These are phyloP conservation scores for Sycobia sp. DNA, from an alignment of 1,140 invertebrate genomes.

Conservation along the genomic window DNA sequence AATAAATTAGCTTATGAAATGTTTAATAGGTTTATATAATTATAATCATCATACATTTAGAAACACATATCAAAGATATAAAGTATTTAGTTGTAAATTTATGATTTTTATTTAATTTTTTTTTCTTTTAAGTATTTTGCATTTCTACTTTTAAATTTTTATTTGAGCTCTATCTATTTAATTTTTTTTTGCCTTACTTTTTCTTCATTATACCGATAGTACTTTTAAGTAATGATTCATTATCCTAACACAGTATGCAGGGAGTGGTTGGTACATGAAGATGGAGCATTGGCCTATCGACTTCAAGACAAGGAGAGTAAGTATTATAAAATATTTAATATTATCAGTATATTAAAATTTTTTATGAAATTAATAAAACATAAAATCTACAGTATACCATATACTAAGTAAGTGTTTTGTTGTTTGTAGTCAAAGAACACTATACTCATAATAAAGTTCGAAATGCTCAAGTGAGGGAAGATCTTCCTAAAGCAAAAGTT, in stretches of 20 bases:
- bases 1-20: too few relatives aligned
- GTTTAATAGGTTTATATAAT: too few relatives aligned
- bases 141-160: background rate
- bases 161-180: slow-evolving; percentile 26
- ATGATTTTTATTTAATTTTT: too few relatives aligned
- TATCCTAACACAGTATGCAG: slow-evolving; percentile 71
- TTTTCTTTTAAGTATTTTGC: too few relatives aligned
- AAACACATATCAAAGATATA: too few relatives aligned
- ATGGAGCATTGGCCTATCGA: slow-evolving; percentile 85
- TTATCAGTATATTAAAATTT: background rate
- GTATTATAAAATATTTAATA: slow-evolving; percentile 53
- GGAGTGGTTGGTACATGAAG: slow-evolving; percentile 91
- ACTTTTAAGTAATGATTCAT: slow-evolving; percentile 29
- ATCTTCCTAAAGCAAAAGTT: slow-evolving; percentile 81
- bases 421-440: slow-evolving; percentile 74
- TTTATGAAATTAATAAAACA: background rate
- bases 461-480: slow-evolving; percentile 86
- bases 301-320: slow-evolving; percentile 89
- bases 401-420: background rate
- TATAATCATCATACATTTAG: too few relatives aligned
- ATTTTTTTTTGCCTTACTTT: slow-evolving; percentile 20
- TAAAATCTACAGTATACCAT: background rate
- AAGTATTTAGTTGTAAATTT: too few relatives aligned
- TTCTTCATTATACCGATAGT: slow-evolving; percentile 6
- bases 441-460: slow-evolving; percentile 84